Evolutionary conservation across 2,888 invertebrate species (phyloP), one percentile per base, ranked within the genome.

Genomic region (Gymnocheta viridis): DNA sequence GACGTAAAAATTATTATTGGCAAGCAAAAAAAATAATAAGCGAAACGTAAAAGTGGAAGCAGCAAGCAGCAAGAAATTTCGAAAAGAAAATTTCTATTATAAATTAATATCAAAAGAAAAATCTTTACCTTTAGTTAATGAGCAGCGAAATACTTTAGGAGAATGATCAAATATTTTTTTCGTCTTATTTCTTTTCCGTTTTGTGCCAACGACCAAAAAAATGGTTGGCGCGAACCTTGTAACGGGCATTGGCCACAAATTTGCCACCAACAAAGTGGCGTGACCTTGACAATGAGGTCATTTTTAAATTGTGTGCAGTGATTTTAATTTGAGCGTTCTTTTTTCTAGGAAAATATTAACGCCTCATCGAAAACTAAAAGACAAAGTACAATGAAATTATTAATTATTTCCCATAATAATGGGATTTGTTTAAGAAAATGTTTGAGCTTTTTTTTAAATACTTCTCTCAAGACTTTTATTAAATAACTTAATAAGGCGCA

Each of bases 201-300:
- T 22, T 7, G 29, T 77, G 56, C 32, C 44, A 76, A 56, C 35
- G 6, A 32, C 29, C 17, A 49, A 12, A 6, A 17, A 22, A 49
- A 49, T 2, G 7, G 38, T 54, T 54, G 29, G 64, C 32, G 10
- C 27, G 2, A 54, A 64, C 64, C 51, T 64, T 54, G 74, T 38
- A 78, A 60, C 62, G 51, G 51, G 17, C 78, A 70, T 54, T 79
- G 51, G 35, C 70, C 69, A 54, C 69, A 79, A 12, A 17, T 54
- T 54, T 54, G 22, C 17, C 44, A 66, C 66, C 44, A 24, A 7
- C 44, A 44, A 58, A 41, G n/a, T 47, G 47, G 19, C 56, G 19
- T 72, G 72, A 79, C 79, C 79, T 79, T 79, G 79, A 72, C 70
- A 79, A 44, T 79, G 72, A 69, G 70, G 17, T 70, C 41, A 29